Base-by-base conservation (phyloP, 2,888 invertebrate genomes). In the Pseudanteris insignis region DNA sequence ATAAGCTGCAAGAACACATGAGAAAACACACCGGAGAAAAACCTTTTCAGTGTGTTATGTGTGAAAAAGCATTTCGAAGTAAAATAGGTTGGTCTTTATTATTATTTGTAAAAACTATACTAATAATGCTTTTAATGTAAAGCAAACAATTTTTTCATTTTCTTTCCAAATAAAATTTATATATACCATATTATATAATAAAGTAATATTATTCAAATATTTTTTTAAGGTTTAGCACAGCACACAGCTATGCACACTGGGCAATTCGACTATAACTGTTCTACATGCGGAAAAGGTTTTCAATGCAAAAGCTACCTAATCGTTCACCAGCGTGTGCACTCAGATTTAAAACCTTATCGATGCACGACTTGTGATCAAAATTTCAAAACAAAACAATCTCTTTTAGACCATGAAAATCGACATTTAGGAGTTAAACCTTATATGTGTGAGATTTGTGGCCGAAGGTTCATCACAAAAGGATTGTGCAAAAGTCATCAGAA, bases 191-290 rank as follows among this genome's bases (percentile, higher is more conserved):
- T n/a, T n/a, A n/a, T n/a, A n/a, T n/a, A n/a, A n/a, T n/a, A n/a
- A n/a, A n/a, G n/a, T n/a, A n/a, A n/a, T n/a, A n/a, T n/a, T n/a
- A n/a, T n/a, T n/a, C n/a, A n/a, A n/a, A n/a, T n/a, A n/a, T n/a
- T n/a, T n/a, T n/a, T 84, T 53, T 8, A 11, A 63, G 86, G 86
- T 5, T 73, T 86, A 10, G 83, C 84, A 0, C 85, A 86, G 64
- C 86, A 86, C 66, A 84, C 84, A 53, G 86, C 85, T 0, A 85
- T 83, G 41, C 86, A 86, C 69, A 86, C 86, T 7, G 85, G 84
- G 1, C 82, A 84, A 59, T 86, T 83, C 64, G 84, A 84, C 60
- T 84, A 80, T 67, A 81, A 83, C 9, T 86, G 86, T 69, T 81
- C 83, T 2, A 84, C 83, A 0, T 86, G 86, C 64, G 85, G 85